These are phyloP conservation scores for Cryptocheilus praepositus DNA, from an alignment of 2,888 invertebrate species.

Conservation along the genomic window DNA sequence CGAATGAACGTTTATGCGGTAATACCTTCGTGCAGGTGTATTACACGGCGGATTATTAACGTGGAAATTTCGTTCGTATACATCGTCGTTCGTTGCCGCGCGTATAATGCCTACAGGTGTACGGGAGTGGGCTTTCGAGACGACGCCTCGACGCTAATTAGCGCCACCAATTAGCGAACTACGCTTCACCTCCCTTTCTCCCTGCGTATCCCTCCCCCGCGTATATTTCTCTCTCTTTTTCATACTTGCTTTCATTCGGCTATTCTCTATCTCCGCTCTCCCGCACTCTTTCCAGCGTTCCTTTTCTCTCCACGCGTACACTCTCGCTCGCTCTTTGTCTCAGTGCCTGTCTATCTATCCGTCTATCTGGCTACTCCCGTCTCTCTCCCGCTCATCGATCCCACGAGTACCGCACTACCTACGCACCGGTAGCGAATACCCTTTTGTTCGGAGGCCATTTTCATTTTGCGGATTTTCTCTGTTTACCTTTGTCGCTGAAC, in stretches of 20 bases:
- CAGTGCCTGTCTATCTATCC: slow-evolving; percentile 4
- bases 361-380: background rate
- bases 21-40: slow-evolving; percentile 38
- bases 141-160: slow-evolving; percentile 57
- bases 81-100: slow-evolving; percentile 27
- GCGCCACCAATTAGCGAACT: slow-evolving; percentile 58
- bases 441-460: slow-evolving; percentile 34
- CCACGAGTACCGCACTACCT: slow-evolving; percentile 11
- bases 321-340: background rate
- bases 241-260: background rate
- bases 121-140: slow-evolving; percentile 46
- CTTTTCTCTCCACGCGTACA: too few species aligned
- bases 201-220: slow-evolving; percentile 10
- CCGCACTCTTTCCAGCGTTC: background rate
- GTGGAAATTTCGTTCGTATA: slow-evolving; percentile 45
- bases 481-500: slow-evolving; percentile 20
- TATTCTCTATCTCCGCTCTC: background rate
- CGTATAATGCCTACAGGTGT: slow-evolving; percentile 41
- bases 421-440: slow-evolving; percentile 10
- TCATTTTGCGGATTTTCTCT: slow-evolving; percentile 44
- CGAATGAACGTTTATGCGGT: slow-evolving; percentile 48
- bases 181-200: slow-evolving; percentile 24
- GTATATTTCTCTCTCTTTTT: slow-evolving; percentile 3
- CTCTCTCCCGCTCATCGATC: slow-evolving; percentile 40
- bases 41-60: slow-evolving; percentile 46